Evolutionary conservation across 2,113 vertebrate species (phyloP).

Genomic region (Fregetta grallaria): DNA sequence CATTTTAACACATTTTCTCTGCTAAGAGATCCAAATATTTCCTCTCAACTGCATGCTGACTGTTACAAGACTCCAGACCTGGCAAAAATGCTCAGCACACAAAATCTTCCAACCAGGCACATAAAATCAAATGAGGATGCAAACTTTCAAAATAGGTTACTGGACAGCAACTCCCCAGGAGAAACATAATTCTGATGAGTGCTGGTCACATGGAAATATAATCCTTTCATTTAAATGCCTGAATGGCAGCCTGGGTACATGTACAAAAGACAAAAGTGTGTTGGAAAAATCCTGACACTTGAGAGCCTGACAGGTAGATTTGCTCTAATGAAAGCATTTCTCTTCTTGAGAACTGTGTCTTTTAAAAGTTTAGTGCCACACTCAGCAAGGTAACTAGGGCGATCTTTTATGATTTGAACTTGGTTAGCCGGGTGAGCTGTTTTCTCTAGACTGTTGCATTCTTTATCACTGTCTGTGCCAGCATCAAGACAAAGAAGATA

Average conservation of each 20-base stretch:
- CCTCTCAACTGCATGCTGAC: background rate
- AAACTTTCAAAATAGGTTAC: slow-evolving; percentile 51
- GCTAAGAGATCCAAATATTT: slow-evolving; percentile 26
- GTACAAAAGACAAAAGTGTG: background rate
- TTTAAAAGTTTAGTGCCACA: background rate
- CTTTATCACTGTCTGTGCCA: background rate
- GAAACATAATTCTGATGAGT: slow-evolving; percentile 4
- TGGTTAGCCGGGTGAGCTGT: background rate
- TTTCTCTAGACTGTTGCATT: background rate
- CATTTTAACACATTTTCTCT: slow-evolving; percentile 5
- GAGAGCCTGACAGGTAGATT: background rate
- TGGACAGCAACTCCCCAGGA: slow-evolving; percentile 8
- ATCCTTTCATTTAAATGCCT: slow-evolving; percentile 40
- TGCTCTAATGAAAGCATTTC: background rate
- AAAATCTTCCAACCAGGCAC: slow-evolving; percentile 23
- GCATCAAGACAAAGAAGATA: background rate
- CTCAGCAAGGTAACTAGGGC: background rate
- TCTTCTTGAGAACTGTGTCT: background rate
- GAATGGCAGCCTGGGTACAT: background rate
- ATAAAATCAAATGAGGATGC: slow-evolving; percentile 43
- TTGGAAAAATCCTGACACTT: background rate
- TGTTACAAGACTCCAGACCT: background rate
- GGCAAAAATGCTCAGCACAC: slow-evolving; percentile 24
- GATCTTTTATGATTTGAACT: background rate
- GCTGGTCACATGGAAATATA: slow-evolving; percentile 26